Conservation (phyloP, 2,888 invertebrate species). For the Laspeyria flexula region DNA sequence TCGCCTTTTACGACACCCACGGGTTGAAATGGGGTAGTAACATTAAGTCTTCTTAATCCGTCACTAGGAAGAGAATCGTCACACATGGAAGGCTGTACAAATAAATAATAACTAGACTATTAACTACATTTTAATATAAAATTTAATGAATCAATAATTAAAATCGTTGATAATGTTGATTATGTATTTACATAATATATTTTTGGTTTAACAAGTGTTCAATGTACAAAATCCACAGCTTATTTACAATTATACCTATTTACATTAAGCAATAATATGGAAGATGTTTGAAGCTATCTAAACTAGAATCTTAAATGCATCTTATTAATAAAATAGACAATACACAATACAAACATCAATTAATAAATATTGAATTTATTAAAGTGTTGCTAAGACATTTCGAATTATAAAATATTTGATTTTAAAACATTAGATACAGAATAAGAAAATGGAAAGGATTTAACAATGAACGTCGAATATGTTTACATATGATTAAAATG, state of each 20-base stretch:
- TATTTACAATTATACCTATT: slow-evolving; percentile 51
- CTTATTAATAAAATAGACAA: slow-evolving; percentile 26
- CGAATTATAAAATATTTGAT: background rate
- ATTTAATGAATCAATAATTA: slow-evolving; percentile 56
- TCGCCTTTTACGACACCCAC: too few species aligned
- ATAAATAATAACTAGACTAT: too few species aligned
- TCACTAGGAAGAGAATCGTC: too few species aligned
- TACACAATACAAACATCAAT: slow-evolving; percentile 14
- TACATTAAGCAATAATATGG: slow-evolving; percentile 44
- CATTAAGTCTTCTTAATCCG: too few species aligned
- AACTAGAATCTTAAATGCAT: slow-evolving; percentile 39
- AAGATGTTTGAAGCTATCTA: slow-evolving; percentile 38
- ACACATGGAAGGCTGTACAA: background rate
- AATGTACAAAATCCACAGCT: slow-evolving; percentile 51
- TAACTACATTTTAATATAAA: slow-evolving; percentile 48
- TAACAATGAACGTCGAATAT: too few species aligned
- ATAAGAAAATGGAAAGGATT: background rate
- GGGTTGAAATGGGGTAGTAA: too few species aligned
- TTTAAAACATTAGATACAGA: background rate
- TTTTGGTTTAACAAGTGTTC: slow-evolving; percentile 56
- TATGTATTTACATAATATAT: slow-evolving; percentile 50
- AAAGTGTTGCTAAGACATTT: slow-evolving; percentile 16
- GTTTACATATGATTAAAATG: too few species aligned
- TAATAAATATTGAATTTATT: too few species aligned
- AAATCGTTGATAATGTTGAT: slow-evolving; percentile 47